Conservation (phyloP, 2,797 vertebrate species). For the Morus bassanus region DNA sequence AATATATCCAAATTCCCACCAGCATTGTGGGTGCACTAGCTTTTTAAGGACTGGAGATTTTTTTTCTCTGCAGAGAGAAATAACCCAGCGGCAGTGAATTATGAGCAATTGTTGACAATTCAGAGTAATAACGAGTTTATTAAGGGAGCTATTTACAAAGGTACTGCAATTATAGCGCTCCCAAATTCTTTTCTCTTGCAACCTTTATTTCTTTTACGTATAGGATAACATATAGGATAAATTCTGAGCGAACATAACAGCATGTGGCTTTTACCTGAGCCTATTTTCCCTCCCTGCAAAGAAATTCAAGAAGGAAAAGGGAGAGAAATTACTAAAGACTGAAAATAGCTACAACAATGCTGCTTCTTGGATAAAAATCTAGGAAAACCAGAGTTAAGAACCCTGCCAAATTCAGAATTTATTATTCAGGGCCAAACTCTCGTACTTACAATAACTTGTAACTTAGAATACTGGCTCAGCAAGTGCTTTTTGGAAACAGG, state of each 20-base stretch:
- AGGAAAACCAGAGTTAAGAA: background rate
- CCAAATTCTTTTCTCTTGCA: background rate
- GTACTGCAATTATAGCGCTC: background rate
- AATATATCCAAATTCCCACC: background rate
- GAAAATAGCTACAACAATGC: background rate
- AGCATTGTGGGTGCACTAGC: background rate
- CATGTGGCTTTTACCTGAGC: background rate
- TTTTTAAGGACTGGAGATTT: background rate
- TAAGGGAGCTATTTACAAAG: conserved; percentile 11
- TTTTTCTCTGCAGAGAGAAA: background rate
- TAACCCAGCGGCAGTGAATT: background rate
- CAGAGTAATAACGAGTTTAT: conserved; percentile 29
- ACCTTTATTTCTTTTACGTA: background rate
- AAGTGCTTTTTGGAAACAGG: background rate
- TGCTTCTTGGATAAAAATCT: background rate
- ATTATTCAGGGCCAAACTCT: background rate
- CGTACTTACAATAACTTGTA: background rate
- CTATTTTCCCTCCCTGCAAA: background rate
- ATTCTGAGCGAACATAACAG: background rate
- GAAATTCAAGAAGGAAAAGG: background rate
- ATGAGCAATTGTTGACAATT: background rate
- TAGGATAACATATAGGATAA: background rate
- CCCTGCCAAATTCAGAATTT: background rate
- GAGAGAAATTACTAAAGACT: background rate
- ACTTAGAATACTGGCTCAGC: background rate